Evolutionary conservation across 2,888 invertebrate species (phyloP), one percentile per base, ranked within the genome.

Genomic region (Platycnemis pennipes): DNA sequence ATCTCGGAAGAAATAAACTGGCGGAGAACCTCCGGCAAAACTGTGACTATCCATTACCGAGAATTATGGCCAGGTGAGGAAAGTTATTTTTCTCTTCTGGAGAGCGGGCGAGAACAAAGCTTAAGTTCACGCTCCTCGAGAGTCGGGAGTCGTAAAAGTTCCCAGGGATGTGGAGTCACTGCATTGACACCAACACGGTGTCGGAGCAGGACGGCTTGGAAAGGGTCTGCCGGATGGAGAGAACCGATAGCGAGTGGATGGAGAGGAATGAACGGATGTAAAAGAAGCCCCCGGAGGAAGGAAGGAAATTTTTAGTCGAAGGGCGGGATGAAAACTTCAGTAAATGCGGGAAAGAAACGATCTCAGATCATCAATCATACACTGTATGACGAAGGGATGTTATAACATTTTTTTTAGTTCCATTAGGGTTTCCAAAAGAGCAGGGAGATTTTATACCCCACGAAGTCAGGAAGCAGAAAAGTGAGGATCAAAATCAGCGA

Each of bases 51-150:
- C 77, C 77, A 77, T 77, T 77, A 77, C 31, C 77, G n/a, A 77
- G 77, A 77, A 77, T 77, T 77, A 77, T 77, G 37, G 77, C 77
- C 77, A 77, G 77, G 77, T 77, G 77, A 77, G 77, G 77, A 37
- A 37, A 77, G 31, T 77, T 77, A 77, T 77, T 77, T 77, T 31
- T 77, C 77, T 37, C 37, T 77, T 26, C 77, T 37, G 7, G n/a
- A 77, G 26, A 77, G 77, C 31, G 77, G 37, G 77, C 77, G 77
- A 77, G 77, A 77, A 37, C 77, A 77, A 37, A 77, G 77, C 77
- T 77, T n/a, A 37, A 11, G 77, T 77, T 13, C 77, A 77, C 37
- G 37, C 11, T 13, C 22, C 63, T 26, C 19, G 1, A 8, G 26
- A n/a, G 7, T 31, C 77, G 2, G 8, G 77, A 77, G 77, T 77